phyloP scores from a whole-genome alignment of 2,888 invertebrate species.

The Vesta saturnalis region DNA sequence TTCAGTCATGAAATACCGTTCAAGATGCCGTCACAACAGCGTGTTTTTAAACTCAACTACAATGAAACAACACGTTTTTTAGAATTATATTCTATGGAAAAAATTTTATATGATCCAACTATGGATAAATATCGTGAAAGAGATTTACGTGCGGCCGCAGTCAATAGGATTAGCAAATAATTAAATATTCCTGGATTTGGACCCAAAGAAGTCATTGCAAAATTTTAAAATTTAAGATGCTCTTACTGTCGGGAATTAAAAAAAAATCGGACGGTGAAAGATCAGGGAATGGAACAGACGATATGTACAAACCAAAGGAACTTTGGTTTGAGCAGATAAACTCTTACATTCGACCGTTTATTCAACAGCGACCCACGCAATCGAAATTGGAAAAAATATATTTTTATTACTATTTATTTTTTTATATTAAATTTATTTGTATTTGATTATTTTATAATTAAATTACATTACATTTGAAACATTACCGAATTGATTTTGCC shows the following conservation, averaged over 20 bases:
- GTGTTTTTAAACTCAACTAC: constrained; percentile 30
- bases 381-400: not conserved
- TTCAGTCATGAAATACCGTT: too few relatives aligned
- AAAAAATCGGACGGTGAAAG: not conserved
- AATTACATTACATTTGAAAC: too few relatives aligned
- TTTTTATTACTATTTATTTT: not conserved
- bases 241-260: not conserved
- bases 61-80: constrained; percentile 50
- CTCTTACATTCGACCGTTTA: too few relatives aligned
- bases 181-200: constrained; percentile 14
- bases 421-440: not conserved
- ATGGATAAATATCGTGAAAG: not conserved
- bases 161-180: not conserved
- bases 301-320: constrained; percentile 20
- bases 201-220: not conserved
- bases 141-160: not conserved
- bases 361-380: not conserved
- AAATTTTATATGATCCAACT: constrained; percentile 56
- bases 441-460: not conserved
- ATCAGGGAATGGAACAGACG: not conserved
- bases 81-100: constrained; percentile 52
- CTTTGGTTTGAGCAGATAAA: too few relatives aligned
- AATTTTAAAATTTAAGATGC: not conserved
- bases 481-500: too few relatives aligned
- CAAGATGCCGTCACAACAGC: too few relatives aligned